Evolutionary conservation across 2,797 vertebrate species (phyloP).

Genomic region (Epinephelus coioides): DNA sequence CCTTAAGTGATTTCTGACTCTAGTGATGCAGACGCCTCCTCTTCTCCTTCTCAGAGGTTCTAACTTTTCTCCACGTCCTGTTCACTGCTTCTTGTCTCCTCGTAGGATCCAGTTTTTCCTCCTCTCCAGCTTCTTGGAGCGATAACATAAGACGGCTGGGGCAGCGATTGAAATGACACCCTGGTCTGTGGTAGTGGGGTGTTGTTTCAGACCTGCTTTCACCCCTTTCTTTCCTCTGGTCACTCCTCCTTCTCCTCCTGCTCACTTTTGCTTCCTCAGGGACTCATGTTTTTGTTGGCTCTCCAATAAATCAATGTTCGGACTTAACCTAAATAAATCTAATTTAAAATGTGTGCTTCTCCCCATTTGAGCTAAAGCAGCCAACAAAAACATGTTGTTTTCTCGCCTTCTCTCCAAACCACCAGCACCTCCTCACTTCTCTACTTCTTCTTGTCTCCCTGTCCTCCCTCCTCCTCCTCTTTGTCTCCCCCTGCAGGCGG

Average conservation of each 20-base stretch:
- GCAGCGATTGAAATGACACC: conserved; percentile 34
- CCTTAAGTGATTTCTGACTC: conserved; percentile 23
- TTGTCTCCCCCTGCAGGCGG: conserved; percentile 88
- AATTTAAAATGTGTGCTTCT: too few relatives aligned
- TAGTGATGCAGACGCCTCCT: not conserved
- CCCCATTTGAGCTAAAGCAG: not conserved
- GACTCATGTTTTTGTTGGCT: conserved; percentile 77
- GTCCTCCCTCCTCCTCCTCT: conserved; percentile 17
- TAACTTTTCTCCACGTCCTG: conserved; percentile 23
- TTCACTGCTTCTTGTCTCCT: conserved; percentile 50
- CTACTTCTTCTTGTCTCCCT: not conserved
- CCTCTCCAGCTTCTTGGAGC: conserved; percentile 31
- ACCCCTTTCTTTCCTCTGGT: conserved; percentile 19
- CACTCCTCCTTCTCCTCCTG: conserved; percentile 17
- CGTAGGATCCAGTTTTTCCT: conserved; percentile 61
- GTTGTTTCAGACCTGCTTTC: conserved; percentile 50
- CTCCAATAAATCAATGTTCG: not conserved
- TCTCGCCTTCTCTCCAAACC: conserved; percentile 21
- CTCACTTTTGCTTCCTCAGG: conserved; percentile 55
- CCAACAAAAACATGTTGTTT: conserved; percentile 72
- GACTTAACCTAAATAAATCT: not conserved
- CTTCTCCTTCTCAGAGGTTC: conserved; percentile 10
- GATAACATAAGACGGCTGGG: not conserved
- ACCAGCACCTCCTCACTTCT: conserved; percentile 31
- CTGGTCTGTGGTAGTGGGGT: conserved; percentile 10